phyloP scores from a whole-genome alignment of 2,797 vertebrate species.

The Argya squamiceps region DNA sequence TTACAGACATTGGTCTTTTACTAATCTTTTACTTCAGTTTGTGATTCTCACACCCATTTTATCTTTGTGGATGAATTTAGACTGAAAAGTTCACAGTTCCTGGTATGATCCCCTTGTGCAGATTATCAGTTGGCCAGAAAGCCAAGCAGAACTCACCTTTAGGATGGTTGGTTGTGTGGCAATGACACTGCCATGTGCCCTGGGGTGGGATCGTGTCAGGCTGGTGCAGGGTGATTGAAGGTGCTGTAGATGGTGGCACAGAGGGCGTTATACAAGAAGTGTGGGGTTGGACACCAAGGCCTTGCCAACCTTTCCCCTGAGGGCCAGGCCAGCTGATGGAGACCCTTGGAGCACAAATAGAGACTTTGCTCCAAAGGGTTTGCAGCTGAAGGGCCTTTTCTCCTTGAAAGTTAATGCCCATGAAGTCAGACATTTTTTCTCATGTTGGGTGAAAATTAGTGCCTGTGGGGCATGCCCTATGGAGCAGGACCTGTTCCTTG shows the following conservation, averaged over 20 bases:
- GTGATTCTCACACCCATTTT: not conserved
- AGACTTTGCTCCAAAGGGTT: not conserved
- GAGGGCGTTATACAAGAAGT: not conserved
- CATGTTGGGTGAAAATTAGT: not conserved
- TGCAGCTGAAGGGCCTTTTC: not conserved
- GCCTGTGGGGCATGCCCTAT: not conserved
- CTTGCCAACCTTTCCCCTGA: fast-evolving
- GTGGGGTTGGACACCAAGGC: not conserved
- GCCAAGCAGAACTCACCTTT: not conserved
- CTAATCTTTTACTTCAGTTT: not conserved
- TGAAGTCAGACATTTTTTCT: not conserved
- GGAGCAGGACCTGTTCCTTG: not conserved
- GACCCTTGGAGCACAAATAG: not conserved
- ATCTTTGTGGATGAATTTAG: not conserved
- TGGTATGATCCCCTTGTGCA: not conserved
- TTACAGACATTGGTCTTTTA: not conserved
- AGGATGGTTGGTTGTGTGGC: not conserved
- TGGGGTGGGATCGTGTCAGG: not conserved
- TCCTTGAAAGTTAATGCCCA: not conserved
- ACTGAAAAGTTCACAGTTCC: not conserved
- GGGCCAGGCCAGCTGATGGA: fast-evolving
- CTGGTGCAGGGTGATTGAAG: not conserved
- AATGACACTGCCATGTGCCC: too few relatives aligned
- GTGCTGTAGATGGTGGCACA: not conserved
- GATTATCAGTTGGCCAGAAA: not conserved